These are phyloP conservation scores for Melanotaenia maccullochi DNA, from an alignment of 2,797 vertebrate species.

Conservation along the genomic window DNA sequence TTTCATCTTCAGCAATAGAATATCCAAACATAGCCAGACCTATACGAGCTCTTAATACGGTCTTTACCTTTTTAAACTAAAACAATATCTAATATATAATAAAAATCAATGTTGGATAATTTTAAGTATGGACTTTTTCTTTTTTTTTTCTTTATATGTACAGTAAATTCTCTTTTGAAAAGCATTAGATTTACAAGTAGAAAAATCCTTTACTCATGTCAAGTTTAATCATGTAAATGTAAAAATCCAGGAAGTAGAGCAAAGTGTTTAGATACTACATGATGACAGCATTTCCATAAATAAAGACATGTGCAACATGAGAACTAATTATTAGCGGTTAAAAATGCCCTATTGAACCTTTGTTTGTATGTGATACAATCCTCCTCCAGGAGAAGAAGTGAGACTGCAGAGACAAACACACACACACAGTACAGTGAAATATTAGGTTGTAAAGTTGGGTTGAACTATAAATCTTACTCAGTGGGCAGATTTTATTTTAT, in stretches of 20 bases:
- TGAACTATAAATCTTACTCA: not conserved
- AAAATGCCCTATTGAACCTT: too few relatives aligned
- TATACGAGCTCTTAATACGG: too few relatives aligned
- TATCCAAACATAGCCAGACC: too few relatives aligned
- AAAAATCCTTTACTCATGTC: not conserved
- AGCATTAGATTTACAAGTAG: constrained; percentile 18
- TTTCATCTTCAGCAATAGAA: not conserved
- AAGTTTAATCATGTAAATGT: not conserved
- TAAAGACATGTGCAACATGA: not conserved
- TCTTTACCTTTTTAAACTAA: too few relatives aligned
- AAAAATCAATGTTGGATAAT: not conserved
- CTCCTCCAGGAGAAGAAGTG: too few relatives aligned
- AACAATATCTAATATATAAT: too few relatives aligned
- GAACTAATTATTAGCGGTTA: too few relatives aligned
- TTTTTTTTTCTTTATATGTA: constrained; percentile 4
- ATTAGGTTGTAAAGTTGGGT: not conserved
- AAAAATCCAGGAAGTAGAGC: not conserved
- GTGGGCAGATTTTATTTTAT: constrained; percentile 1
- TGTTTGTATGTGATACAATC: too few relatives aligned
- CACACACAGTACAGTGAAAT: too few relatives aligned
- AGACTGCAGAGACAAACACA: too few relatives aligned
- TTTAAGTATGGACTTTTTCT: constrained; percentile 15
- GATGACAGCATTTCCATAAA: not conserved
- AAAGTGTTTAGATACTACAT: not conserved
- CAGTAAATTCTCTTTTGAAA: constrained; percentile 27